phyloP scores from a whole-genome alignment of 2,113 vertebrate species.

The Chauna torquata region DNA sequence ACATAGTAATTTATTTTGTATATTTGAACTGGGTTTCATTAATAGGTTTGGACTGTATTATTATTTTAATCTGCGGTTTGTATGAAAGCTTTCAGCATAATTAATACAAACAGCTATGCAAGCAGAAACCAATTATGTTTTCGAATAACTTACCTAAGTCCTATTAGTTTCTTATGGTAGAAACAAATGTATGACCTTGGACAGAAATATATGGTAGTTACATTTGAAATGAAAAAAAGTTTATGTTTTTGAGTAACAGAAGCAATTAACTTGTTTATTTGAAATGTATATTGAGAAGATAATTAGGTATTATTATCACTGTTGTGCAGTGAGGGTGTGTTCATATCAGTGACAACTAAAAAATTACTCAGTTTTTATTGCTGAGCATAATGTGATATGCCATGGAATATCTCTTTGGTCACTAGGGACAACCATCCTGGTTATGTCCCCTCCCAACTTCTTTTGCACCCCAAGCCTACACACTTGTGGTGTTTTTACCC shows the following conservation, averaged over 20 bases:
- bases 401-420: not conserved
- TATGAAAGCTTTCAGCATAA: not conserved
- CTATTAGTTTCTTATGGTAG: not conserved
- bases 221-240: not conserved
- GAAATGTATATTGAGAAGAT: not conserved
- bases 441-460: not conserved
- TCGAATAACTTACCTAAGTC: not conserved
- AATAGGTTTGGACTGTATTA: not conserved
- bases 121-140: not conserved
- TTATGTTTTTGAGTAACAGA: not conserved
- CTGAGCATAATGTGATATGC: not conserved
- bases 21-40: not conserved
- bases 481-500: too few species aligned
- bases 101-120: not conserved
- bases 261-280: not conserved
- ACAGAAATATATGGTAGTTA: not conserved
- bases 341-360: not conserved
- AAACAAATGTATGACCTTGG: not conserved
- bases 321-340: not conserved
- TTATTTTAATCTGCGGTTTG: not conserved
- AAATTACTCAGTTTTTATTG: not conserved
- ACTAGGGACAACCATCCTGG: not conserved
- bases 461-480: not conserved
- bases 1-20: not conserved
- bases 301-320: not conserved